Evolutionary conservation across 2,888 invertebrate species (phyloP).

Genomic region (Sinohyriopsis cumingii): DNA sequence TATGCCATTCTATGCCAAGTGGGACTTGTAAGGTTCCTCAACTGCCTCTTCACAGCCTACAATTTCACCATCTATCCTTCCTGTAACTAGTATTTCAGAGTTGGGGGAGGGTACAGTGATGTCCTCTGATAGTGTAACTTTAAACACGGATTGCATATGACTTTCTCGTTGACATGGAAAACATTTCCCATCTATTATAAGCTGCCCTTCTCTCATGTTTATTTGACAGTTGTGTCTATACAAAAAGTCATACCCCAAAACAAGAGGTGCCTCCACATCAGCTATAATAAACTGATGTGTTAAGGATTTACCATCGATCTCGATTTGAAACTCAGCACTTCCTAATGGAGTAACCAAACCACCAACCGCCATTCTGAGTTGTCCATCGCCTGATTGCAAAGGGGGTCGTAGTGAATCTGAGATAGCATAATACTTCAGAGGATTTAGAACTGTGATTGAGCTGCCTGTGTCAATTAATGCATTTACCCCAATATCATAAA

Average conservation of each 20-base stretch:
- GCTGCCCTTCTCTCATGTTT: not conserved
- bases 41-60: not conserved
- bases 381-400: no score
- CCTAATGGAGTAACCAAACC: no score
- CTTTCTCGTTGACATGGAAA: constrained; percentile 1
- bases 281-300: not conserved
- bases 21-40: not conserved
- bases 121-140: not conserved
- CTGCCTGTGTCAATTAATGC: no score
- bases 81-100: not conserved
- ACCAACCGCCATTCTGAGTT: no score
- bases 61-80: not conserved
- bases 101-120: not conserved
- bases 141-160: constrained; percentile 1
- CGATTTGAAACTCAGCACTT: no score
- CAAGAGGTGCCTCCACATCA: not conserved
- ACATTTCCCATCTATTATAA: not conserved
- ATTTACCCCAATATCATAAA: no score
- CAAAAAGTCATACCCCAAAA: constrained; percentile 1
- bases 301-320: no score
- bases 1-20: not conserved
- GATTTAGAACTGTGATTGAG: no score
- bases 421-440: no score
- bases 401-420: no score
- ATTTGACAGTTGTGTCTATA: not conserved